A percentile compares a stretch with the other conserved stretches of the same genome.
These are phyloP conservation scores for Lamellibrachia satsuma DNA, from an alignment of 2,888 invertebrate genomes.

Conservation along the genomic window DNA sequence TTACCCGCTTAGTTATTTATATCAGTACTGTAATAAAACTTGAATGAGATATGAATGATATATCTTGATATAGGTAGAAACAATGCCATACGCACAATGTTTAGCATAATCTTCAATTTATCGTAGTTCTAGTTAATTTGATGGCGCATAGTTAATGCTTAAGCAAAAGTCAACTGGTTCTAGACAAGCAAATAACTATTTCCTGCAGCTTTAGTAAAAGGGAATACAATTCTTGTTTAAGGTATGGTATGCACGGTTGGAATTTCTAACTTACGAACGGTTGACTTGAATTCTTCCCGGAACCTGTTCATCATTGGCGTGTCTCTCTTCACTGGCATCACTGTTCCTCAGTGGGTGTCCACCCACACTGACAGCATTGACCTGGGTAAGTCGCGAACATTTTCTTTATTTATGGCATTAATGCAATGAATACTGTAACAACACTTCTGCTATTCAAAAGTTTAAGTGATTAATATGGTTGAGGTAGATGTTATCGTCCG, in stretches of 20 bases:
- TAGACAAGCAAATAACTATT: background rate
- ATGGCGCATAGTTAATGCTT: no score
- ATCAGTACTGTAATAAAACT: no score
- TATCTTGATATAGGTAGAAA: no score
- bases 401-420: background rate
- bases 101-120: no score
- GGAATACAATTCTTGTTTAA: background rate
- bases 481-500: no score
- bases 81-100: no score
- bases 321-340: background rate
- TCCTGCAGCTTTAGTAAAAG: constrained; percentile 23
- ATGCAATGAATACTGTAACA: background rate
- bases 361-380: background rate
- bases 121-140: no score
- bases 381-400: background rate
- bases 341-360: background rate
- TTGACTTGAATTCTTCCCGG: background rate
- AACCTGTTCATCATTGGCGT: background rate
- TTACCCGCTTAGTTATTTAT: no score
- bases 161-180: no score
- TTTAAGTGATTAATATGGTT: no score
- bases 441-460: background rate
- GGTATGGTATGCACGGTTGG: background rate
- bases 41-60: no score
- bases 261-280: background rate